phyloP scores from a whole-genome alignment of 2,113 vertebrate species.

The Eretmochelys imbricata region DNA sequence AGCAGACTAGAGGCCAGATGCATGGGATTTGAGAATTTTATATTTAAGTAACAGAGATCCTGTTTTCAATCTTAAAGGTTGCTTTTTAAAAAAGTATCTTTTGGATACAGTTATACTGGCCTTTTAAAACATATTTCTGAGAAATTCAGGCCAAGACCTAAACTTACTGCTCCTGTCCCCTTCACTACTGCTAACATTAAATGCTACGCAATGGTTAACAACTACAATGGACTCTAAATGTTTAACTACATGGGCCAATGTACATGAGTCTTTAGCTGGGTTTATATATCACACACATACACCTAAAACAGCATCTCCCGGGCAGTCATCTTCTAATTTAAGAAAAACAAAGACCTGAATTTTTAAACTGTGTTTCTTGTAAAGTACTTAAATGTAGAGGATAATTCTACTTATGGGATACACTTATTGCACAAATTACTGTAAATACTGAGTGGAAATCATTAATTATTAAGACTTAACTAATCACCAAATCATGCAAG shows the following conservation, averaged over 20 bases:
- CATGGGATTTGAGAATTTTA: background rate
- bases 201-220: background rate
- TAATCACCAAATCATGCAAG: background rate
- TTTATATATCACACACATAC: background rate
- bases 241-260: background rate
- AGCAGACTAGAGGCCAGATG: background rate
- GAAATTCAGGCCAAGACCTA: background rate
- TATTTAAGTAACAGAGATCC: background rate
- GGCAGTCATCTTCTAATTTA: background rate
- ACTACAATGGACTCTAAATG: accelerated
- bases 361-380: background rate
- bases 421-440: background rate
- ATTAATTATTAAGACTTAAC: background rate
- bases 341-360: background rate
- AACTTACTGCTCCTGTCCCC: background rate
- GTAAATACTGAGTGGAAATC: background rate
- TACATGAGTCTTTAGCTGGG: background rate
- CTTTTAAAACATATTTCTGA: accelerated
- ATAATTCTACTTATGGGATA: background rate
- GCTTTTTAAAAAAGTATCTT: background rate
- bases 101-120: background rate
- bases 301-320: background rate
- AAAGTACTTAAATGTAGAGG: accelerated
- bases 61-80: background rate
- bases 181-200: background rate